These are phyloP conservation scores for Eristalinus sepulchralis DNA, from an alignment of 2,888 invertebrate genomes.

Conservation along the genomic window DNA sequence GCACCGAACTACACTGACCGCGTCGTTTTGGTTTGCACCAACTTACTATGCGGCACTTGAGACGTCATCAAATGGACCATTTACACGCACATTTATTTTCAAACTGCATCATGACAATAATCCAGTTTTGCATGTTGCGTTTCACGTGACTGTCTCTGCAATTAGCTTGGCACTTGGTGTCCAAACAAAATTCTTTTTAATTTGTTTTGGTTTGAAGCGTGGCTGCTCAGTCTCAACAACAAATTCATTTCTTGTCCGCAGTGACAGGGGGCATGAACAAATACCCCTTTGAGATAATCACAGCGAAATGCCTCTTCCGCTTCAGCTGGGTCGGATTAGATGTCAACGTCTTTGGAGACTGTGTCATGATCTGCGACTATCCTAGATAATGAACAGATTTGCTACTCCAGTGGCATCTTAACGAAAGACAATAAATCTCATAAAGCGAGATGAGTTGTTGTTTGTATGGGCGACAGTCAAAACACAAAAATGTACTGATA, in stretches of 20 bases:
- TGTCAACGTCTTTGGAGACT: neutral
- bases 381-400: neutral
- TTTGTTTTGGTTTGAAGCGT: too few relatives aligned
- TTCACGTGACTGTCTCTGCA: neutral
- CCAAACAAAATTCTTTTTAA: neutral
- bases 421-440: neutral
- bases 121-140: neutral
- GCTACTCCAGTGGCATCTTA: neutral
- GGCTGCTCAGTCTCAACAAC: too few relatives aligned
- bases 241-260: too few relatives aligned
- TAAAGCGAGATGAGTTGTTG: neutral
- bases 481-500: slow-evolving; percentile 13
- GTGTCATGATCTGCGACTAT: neutral
- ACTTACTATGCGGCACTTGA: too few relatives aligned
- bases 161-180: neutral
- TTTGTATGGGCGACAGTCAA: neutral
- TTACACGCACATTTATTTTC: neutral
- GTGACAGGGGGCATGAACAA: too few relatives aligned
- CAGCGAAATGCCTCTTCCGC: neutral
- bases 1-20: too few relatives aligned
- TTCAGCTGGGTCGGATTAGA: neutral
- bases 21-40: too few relatives aligned
- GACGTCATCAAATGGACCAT: too few relatives aligned
- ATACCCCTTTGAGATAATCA: neutral
- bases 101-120: neutral